A percentile compares a stretch with the other conserved stretches of the same genome.
Evolutionary conservation across 2,797 vertebrate species (phyloP).

Genomic region (Artibeus lituratus): DNA sequence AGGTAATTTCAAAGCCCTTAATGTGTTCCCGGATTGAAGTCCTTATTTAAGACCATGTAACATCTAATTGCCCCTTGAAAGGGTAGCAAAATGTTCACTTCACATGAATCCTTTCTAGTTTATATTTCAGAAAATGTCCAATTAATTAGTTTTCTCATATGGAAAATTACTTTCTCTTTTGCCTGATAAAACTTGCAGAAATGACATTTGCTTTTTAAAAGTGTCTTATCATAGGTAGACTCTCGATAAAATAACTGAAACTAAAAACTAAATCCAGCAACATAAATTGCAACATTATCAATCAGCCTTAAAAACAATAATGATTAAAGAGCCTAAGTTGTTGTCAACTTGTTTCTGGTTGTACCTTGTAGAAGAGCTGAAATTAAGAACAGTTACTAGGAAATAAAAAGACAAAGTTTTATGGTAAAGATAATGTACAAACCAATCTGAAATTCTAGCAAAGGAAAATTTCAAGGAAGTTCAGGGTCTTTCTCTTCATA

Average conservation of each 20-base stretch:
- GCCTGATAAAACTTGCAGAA: constrained; percentile 11
- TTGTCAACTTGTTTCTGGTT: neutral
- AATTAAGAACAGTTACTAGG: constrained; percentile 26
- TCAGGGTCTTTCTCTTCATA: constrained; percentile 21
- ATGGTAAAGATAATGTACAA: constrained; percentile 14
- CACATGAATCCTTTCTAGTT: constrained; percentile 37
- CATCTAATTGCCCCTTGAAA: constrained; percentile 22
- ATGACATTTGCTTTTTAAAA: constrained; percentile 45
- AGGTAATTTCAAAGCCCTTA: constrained; percentile 4
- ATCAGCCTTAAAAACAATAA: neutral
- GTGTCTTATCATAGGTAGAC: neutral
- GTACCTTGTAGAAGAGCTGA: neutral
- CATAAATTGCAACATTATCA: neutral
- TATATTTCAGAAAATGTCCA: constrained; percentile 23
- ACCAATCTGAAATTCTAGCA: constrained; percentile 40
- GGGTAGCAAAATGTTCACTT: constrained; percentile 22
- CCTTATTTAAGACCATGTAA: constrained; percentile 21
- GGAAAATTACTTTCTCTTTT: constrained; percentile 15
- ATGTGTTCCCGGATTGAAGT: neutral
- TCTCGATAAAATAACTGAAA: constrained; percentile 46
- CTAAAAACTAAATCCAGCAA: constrained; percentile 52
- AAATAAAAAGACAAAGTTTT: constrained; percentile 45
- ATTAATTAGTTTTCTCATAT: neutral
- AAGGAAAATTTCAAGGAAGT: constrained; percentile 41
- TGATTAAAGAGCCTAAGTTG: constrained; percentile 4